Conservation (phyloP, 92 coral and sea anemone genomes). For the Hydrozoanthus gracilis region DNA sequence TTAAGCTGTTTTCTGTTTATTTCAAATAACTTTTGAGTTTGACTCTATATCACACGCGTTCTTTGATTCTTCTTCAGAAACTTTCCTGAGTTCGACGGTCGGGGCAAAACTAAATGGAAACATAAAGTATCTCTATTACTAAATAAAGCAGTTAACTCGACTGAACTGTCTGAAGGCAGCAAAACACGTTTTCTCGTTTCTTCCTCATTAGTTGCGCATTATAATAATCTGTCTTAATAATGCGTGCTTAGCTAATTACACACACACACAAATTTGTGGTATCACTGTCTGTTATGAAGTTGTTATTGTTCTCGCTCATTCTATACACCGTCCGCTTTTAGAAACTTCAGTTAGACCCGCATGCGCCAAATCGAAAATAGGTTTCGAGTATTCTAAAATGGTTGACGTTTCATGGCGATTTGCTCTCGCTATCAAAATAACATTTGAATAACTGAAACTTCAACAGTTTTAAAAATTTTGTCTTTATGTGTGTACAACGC, state of each 20-base stretch:
- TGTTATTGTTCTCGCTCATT: background rate
- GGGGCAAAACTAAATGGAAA: background rate
- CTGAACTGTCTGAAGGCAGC: background rate
- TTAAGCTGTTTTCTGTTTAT: too few species aligned
- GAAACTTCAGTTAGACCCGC: background rate
- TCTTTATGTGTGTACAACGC: too few species aligned
- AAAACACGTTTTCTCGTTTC: background rate
- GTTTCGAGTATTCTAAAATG: background rate
- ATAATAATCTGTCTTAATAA: background rate
- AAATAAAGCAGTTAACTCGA: background rate
- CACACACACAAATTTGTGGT: background rate
- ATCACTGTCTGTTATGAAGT: background rate
- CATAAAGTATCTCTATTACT: background rate
- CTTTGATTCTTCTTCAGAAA: too few species aligned
- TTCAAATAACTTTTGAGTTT: too few species aligned
- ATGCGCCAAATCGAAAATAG: background rate
- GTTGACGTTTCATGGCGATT: background rate
- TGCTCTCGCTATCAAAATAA: background rate
- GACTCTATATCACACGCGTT: too few species aligned
- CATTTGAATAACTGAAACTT: too few species aligned
- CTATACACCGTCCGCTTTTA: background rate
- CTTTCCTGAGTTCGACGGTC: background rate
- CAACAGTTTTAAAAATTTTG: too few species aligned
- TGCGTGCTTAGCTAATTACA: constrained; percentile 32
- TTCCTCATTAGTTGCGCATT: constrained; percentile 1